These are phyloP conservation scores for Stigmatopora argus DNA, from an alignment of 2,113 vertebrate genomes.

Conservation along the genomic window DNA sequence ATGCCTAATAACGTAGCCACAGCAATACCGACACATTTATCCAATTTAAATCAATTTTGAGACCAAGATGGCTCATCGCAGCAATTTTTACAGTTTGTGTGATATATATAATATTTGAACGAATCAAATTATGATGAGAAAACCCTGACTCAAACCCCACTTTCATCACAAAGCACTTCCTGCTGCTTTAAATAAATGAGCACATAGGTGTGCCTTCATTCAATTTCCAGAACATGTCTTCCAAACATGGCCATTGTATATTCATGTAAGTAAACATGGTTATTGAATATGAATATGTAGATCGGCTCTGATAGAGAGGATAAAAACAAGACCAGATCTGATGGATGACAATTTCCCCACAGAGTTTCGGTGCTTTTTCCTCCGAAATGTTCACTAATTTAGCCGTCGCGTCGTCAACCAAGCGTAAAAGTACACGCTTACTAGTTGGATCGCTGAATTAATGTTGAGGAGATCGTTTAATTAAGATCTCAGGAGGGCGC, in stretches of 20 bases:
- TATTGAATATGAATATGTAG: slow-evolving; percentile 22
- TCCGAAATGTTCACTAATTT: slow-evolving; percentile 38
- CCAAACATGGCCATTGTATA: slow-evolving; percentile 1
- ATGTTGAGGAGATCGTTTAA: slow-evolving; percentile 42
- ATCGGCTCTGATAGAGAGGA: background rate
- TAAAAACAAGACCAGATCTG: slow-evolving; percentile 5
- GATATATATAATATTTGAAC: too few species aligned
- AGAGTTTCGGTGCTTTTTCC: slow-evolving; percentile 34
- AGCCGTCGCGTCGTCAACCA: slow-evolving; percentile 27
- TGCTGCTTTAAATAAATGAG: background rate
- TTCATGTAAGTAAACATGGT: slow-evolving; percentile 16
- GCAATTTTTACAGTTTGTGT: too few species aligned
- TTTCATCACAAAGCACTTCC: background rate
- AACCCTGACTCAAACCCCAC: too few species aligned
- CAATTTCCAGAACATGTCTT: background rate
- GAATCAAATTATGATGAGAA: too few species aligned
- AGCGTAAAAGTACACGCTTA: slow-evolving; percentile 32
- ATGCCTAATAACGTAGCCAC: too few species aligned
- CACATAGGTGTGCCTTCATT: background rate
- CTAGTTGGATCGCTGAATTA: slow-evolving; percentile 37
- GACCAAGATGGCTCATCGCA: too few species aligned
- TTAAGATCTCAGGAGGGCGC: slow-evolving; percentile 22
- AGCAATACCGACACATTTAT: too few species aligned
- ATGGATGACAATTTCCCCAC: slow-evolving; percentile 25
- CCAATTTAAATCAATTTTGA: too few species aligned